phyloP scores from a whole-genome alignment of 1,140 invertebrate genomes.

The Zeugodacus cucurbitae region DNA sequence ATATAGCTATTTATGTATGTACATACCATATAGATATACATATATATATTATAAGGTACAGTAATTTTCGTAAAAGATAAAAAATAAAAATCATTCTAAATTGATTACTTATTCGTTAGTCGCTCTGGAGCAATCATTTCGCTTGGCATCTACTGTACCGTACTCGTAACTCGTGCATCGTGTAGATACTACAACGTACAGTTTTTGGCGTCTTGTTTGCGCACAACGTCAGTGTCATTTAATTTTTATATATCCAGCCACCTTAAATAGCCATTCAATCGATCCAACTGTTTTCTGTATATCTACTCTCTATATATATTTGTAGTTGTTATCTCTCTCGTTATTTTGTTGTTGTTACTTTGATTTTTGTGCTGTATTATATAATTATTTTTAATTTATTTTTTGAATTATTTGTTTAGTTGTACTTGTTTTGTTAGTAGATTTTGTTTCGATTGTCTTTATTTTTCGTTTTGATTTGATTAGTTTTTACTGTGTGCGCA shows the following conservation, averaged over 20 bases:
- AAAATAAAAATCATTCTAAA: neutral
- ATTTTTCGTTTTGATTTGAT: neutral
- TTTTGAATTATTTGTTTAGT: neutral
- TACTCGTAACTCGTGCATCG: too few species aligned
- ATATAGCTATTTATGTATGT: neutral
- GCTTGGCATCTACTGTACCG: conserved; percentile 13
- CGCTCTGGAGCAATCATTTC: neutral
- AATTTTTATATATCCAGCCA: conserved; percentile 19
- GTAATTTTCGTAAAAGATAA: neutral
- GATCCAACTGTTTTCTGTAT: conserved; percentile 14
- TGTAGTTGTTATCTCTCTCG: neutral
- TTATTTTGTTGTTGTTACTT: neutral
- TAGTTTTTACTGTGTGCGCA: neutral
- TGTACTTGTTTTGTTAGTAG: neutral
- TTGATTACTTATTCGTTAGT: conserved; percentile 6
- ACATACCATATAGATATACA: neutral
- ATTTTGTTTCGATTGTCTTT: neutral
- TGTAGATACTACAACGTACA: neutral
- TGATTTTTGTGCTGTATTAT: neutral
- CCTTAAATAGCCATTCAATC: neutral
- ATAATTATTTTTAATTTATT: neutral
- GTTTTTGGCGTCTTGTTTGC: neutral
- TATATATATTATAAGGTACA: neutral
- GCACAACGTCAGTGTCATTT: neutral
- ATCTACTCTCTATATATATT: neutral